phyloP scores from a whole-genome alignment of 2,797 vertebrate species.

The Microctenopoma steveboyesi region DNA sequence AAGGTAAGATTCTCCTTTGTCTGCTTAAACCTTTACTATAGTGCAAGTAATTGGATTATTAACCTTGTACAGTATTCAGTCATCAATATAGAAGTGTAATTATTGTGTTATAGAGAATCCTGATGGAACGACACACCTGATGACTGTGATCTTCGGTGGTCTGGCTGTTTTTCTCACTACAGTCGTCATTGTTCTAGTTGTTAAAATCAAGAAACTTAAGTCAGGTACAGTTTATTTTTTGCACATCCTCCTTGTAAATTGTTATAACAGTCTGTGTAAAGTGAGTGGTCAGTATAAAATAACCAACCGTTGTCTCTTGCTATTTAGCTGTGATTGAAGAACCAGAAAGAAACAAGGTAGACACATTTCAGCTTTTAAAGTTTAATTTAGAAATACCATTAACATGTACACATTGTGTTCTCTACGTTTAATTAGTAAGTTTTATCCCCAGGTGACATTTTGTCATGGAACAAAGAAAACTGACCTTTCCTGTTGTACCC shows the following conservation, averaged over 20 bases:
- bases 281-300: background rate
- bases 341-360: constrained; percentile 11
- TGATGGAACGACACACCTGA: background rate
- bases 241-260: accelerated
- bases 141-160: background rate
- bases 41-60: too few species aligned
- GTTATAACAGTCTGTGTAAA: background rate
- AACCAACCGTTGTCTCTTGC: background rate
- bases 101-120: background rate
- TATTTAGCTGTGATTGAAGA: constrained; percentile 15
- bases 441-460: too few species aligned
- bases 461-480: too few species aligned
- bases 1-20: background rate
- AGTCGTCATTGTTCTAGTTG: background rate
- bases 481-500: too few species aligned
- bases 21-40: background rate
- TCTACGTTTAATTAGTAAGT: too few species aligned
- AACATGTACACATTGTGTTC: too few species aligned
- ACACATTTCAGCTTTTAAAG: background rate
- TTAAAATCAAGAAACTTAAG: constrained; percentile 11
- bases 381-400: background rate
- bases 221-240: constrained; percentile 13
- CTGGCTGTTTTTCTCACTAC: constrained; percentile 4
- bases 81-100: background rate
- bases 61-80: background rate